Conservation (phyloP, 2,888 invertebrate genomes). For the Sceliomorpha sp. region DNA sequence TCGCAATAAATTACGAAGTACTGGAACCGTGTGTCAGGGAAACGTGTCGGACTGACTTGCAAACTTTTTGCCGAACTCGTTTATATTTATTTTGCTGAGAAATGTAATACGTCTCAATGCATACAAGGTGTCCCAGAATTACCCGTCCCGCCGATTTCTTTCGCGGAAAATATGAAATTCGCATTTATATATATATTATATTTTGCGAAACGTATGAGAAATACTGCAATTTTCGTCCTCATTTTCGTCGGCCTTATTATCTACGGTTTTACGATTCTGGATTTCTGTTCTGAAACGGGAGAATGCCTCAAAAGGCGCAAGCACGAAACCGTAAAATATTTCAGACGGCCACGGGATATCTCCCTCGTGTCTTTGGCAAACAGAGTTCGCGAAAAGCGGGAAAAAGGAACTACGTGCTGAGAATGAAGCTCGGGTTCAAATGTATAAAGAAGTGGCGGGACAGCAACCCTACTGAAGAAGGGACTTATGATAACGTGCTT, state of each 20-base stretch:
- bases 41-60: conserved; percentile 42
- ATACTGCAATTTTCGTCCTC: conserved; percentile 30
- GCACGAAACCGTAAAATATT: conserved; percentile 56
- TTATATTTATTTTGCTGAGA: conserved; percentile 46
- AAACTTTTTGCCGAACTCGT: conserved; percentile 48
- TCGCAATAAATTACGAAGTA: conserved; percentile 47
- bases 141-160: too few relatives aligned
- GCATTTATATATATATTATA: too few relatives aligned
- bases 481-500: conserved; percentile 60
- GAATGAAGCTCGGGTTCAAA: conserved; percentile 50
- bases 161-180: too few relatives aligned
- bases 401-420: conserved; percentile 55
- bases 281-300: conserved; percentile 31
- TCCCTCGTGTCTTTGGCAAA: conserved; percentile 46
- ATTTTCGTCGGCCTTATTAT: conserved; percentile 42
- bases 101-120: conserved; percentile 23
- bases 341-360: conserved; percentile 55
- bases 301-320: conserved; percentile 38
- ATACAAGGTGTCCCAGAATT: conserved; percentile 7
- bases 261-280: conserved; percentile 43
- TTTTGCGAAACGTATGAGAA: too few relatives aligned
- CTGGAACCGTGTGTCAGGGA: conserved; percentile 36
- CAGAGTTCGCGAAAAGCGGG: conserved; percentile 51
- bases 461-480: conserved; percentile 47
- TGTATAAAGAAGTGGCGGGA: conserved; percentile 53